Conservation (phyloP, 2,888 invertebrate genomes). For the Gandaritis pyraliata region DNA sequence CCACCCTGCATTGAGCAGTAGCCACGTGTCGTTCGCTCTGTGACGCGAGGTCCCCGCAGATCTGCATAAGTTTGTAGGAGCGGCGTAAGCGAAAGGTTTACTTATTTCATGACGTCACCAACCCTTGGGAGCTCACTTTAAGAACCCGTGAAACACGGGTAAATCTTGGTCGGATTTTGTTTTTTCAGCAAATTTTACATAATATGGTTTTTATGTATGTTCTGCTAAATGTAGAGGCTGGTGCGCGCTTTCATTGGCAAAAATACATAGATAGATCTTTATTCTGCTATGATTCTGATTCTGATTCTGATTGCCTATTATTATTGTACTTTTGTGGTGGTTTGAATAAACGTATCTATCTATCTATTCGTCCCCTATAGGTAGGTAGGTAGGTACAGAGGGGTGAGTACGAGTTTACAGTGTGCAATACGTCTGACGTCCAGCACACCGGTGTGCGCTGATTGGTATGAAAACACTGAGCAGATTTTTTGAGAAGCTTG, state of each 20-base stretch:
- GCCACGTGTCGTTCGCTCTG: constrained; percentile 11
- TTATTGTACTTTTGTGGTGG: too few species aligned
- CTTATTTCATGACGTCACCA: constrained; percentile 42
- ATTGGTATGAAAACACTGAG: too few species aligned
- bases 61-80: constrained; percentile 44
- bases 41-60: constrained; percentile 36
- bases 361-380: too few species aligned
- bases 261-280: too few species aligned
- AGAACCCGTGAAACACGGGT: constrained; percentile 38
- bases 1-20: constrained; percentile 18
- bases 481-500: too few species aligned
- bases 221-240: neutral
- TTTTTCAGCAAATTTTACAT: constrained; percentile 12
- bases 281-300: too few species aligned
- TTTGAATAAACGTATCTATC: too few species aligned
- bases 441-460: too few species aligned
- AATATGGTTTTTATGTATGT: neutral
- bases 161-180: constrained; percentile 25
- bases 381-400: too few species aligned
- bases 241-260: neutral
- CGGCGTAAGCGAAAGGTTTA: constrained; percentile 35
- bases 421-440: too few species aligned
- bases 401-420: too few species aligned
- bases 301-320: too few species aligned
- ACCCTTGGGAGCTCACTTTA: constrained; percentile 35